These are phyloP conservation scores for Chaetoderma sp. DNA, from an alignment of 2,888 invertebrate genomes.

Conservation along the genomic window DNA sequence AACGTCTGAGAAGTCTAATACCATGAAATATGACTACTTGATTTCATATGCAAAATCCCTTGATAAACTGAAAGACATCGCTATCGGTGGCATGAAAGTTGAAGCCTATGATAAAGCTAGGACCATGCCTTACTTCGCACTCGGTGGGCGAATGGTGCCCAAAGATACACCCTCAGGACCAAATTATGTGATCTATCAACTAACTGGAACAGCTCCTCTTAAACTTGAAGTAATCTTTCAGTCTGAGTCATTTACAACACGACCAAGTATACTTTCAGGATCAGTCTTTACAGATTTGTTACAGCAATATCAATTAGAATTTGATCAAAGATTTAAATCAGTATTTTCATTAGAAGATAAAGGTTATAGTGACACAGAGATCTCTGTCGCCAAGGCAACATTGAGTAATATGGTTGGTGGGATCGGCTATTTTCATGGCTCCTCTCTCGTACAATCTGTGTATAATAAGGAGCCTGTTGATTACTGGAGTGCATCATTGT, in stretches of 20 bases:
- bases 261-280: slow-evolving; percentile 70
- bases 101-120: slow-evolving; percentile 59
- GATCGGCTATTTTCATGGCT: slow-evolving; percentile 96
- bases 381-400: slow-evolving; percentile 85
- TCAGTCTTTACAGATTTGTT: slow-evolving; percentile 48
- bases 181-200: slow-evolving; percentile 69
- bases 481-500: slow-evolving; percentile 93
- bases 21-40: slow-evolving; percentile 53
- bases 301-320: slow-evolving; percentile 68
- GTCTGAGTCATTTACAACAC: slow-evolving; percentile 72
- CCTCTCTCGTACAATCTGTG: slow-evolving; percentile 78
- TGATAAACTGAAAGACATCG: slow-evolving; percentile 58
- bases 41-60: slow-evolving; percentile 52
- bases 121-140: slow-evolving; percentile 52
- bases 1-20: slow-evolving; percentile 54
- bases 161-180: slow-evolving; percentile 58
- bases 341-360: slow-evolving; percentile 82
- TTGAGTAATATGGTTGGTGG: slow-evolving; percentile 96
- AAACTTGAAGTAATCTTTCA: slow-evolving; percentile 86
- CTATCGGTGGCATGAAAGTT: slow-evolving; percentile 52
- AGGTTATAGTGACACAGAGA: slow-evolving; percentile 72
- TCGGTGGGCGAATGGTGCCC: slow-evolving; percentile 60
- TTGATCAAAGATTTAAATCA: slow-evolving; percentile 84
- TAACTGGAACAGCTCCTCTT: slow-evolving; percentile 77
- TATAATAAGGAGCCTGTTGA: slow-evolving; percentile 83